Conservation (phyloP, 2,797 vertebrate genomes). For the Arnoldichthys spilopterus region DNA sequence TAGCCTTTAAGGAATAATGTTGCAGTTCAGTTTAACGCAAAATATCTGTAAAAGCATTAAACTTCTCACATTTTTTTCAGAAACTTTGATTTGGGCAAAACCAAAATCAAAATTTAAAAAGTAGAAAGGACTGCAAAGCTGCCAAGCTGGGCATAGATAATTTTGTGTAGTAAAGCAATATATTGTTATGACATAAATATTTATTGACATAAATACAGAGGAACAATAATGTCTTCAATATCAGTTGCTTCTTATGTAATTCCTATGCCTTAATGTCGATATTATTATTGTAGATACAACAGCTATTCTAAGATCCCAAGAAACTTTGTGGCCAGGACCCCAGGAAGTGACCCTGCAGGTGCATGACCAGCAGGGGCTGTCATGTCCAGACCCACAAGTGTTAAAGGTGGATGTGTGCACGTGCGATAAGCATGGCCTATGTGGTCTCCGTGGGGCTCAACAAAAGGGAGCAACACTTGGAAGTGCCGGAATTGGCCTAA, state of each 20-base stretch:
- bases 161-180: background rate
- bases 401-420: slow-evolving; percentile 70
- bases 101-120: background rate
- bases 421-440: slow-evolving; percentile 62
- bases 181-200: too few species aligned
- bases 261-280: background rate
- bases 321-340: slow-evolving; percentile 63
- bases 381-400: slow-evolving; percentile 72
- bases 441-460: background rate
- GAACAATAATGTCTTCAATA: background rate
- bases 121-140: background rate
- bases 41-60: background rate
- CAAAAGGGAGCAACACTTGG: slow-evolving; percentile 58
- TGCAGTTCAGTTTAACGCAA: background rate
- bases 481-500: slow-evolving; percentile 68
- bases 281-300: slow-evolving; percentile 66
- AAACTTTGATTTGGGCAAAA: background rate
- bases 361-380: slow-evolving; percentile 67
- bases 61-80: too few species aligned
- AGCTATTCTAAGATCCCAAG: slow-evolving; percentile 62
- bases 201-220: background rate
- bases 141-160: background rate
- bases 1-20: too few species aligned
- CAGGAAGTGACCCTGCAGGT: slow-evolving; percentile 68
- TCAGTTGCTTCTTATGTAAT: background rate